Base-by-base conservation (phyloP, 2,797 vertebrate species). In the Rhynchotus rufescens region DNA sequence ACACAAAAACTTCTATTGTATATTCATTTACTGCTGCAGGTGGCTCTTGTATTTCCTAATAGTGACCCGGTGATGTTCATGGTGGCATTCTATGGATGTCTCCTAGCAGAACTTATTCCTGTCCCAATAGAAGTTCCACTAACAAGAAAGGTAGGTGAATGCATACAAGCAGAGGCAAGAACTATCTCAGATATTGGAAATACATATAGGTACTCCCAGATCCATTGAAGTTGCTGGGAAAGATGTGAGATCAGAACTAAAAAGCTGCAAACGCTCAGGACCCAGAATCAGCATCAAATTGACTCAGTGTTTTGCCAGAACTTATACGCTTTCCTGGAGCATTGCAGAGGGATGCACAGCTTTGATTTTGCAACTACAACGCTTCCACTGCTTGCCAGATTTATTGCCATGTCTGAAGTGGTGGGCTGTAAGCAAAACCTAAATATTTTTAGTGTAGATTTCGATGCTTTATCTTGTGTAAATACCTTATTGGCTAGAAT, bases 1-100 rank as follows among this genome's bases (percentile, higher is more conserved):
- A 23, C 6, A 49, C 21, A 49, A 67, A 5, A 10, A 0, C 0
- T 6, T 12, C 9, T 80, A 5, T 60, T 80, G 36, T 77, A 8
- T 86, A 84, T 82, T 88, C 28, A 40, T 92, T 0, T 75, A 1
- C 90, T 54, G 67, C 88, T 93, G 22, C 85, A 99, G 99, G 99
- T 99, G 84, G 99, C 99, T 20, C 98, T 99, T 1, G 99, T 99
- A 67, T 99, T 99, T 96, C 99, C 99, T 17, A 99, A 99, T 92
- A 99, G 98, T 19, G 99, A 99, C 91, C 99, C 99, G 0, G 98
- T 99, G 92, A 99, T 98, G 98, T 99, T 99, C 97, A 99, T 99
- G 98, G 99, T 99, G 96, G 99, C 99, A 2, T 99, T 99, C 97
- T 99, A 99, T 34, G 99, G 99, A 86, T 99, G 99, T 97, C 98